Evolutionary conservation across 1,140 invertebrate genomes (phyloP).

Genomic region (Diploscapter pachys): DNA sequence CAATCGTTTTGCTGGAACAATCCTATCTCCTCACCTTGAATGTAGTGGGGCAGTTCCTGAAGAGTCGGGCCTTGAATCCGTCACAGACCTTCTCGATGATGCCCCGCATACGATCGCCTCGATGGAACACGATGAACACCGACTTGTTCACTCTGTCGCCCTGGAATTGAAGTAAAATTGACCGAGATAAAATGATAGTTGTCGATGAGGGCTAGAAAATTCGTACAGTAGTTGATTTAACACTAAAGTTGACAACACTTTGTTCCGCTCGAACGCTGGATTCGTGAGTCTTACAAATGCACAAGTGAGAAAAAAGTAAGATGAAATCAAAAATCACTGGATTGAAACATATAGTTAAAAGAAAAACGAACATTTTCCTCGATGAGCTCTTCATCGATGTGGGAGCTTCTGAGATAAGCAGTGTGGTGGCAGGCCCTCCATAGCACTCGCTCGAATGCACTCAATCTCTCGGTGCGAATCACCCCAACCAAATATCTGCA

Average conservation of each 20-base stretch:
- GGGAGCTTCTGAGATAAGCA: constrained; percentile 57
- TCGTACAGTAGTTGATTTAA: no score
- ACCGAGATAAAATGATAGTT: not conserved
- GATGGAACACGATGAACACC: constrained; percentile 63
- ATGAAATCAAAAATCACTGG: no score
- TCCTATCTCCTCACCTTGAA: constrained; percentile 43
- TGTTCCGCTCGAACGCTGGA: no score
- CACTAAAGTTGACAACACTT: no score
- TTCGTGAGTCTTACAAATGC: no score
- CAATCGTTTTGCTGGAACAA: not conserved
- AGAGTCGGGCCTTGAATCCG: constrained; percentile 58
- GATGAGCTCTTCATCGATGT: constrained; percentile 59
- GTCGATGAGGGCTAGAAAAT: no score
- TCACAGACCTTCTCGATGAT: constrained; percentile 61
- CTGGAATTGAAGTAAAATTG: constrained; percentile 33
- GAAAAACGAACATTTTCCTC: constrained; percentile 45
- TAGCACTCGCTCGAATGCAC: constrained; percentile 53
- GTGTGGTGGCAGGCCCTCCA: constrained; percentile 57
- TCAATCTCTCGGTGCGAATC: constrained; percentile 50
- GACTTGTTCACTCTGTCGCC: constrained; percentile 61
- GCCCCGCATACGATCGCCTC: constrained; percentile 60
- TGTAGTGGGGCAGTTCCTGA: constrained; percentile 56
- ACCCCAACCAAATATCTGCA: constrained; percentile 55
- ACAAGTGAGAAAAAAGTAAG: no score
- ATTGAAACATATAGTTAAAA: not conserved